phyloP scores from a whole-genome alignment of 2,797 vertebrate species.

The Urophycis tenuis region DNA sequence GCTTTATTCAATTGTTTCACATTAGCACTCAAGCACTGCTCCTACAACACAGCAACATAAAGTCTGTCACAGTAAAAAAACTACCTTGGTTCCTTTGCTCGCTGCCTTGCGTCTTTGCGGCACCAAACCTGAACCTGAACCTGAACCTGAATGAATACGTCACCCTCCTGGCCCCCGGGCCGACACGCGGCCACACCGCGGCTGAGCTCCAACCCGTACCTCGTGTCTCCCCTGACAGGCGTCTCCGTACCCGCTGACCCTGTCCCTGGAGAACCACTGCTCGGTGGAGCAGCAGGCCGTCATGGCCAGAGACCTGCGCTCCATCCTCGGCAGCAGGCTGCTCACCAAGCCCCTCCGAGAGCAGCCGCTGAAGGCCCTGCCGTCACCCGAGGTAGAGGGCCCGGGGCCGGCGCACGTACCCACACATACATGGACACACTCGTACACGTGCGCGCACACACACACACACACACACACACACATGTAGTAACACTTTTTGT shows the following conservation, averaged over 20 bases:
- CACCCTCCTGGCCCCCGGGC: too few relatives aligned
- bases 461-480: neutral
- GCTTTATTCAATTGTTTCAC: neutral
- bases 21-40: too few relatives aligned
- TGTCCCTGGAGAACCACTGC: constrained; percentile 97
- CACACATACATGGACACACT: too few relatives aligned
- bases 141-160: too few relatives aligned
- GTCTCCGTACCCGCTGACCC: constrained; percentile 71
- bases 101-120: too few relatives aligned
- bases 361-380: constrained; percentile 66
- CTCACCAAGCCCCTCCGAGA: constrained; percentile 71
- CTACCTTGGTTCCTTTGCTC: too few relatives aligned
- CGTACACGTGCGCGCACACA: neutral
- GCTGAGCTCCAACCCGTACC: too few relatives aligned
- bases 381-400: constrained; percentile 82
- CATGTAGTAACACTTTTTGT: neutral
- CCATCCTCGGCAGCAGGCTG: constrained; percentile 83
- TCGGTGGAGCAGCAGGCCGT: constrained; percentile 89
- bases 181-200: too few relatives aligned
- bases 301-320: constrained; percentile 83
- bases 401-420: too few relatives aligned
- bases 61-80: too few relatives aligned
- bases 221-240: constrained; percentile 39
- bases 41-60: neutral
- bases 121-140: too few relatives aligned